Evolutionary conservation across 2,888 invertebrate species (phyloP).

Genomic region (Argyresthia goedartella): DNA sequence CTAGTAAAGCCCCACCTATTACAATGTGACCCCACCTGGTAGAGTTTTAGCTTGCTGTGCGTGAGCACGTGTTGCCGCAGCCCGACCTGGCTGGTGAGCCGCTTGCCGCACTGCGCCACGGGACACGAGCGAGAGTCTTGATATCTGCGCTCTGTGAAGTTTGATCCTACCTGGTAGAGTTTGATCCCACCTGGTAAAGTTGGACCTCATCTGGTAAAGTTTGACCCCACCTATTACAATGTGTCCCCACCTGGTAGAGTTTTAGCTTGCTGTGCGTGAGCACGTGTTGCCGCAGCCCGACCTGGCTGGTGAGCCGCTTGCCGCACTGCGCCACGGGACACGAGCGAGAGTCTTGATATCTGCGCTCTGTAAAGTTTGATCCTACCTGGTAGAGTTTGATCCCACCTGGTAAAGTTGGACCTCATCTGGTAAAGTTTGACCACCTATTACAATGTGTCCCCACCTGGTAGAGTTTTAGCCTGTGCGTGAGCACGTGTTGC

Average conservation of each 20-base stretch:
- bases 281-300: constrained; percentile 54
- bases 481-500: not conserved
- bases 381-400: no score
- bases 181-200: no score
- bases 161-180: no score
- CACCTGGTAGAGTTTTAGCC: no score
- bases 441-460: no score
- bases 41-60: no score
- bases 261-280: constrained; percentile 58
- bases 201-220: no score
- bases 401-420: no score
- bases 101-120: constrained; percentile 39
- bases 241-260: constrained; percentile 33
- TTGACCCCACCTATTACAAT: no score
- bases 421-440: no score
- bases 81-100: not conserved
- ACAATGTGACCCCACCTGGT: no score
- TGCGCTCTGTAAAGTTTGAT: constrained; percentile 32
- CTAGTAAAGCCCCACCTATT: no score
- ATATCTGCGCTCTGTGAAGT: constrained; percentile 42
- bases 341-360: constrained; percentile 58
- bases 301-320: constrained; percentile 39
- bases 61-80: not conserved
- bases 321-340: constrained; percentile 65
- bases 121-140: constrained; percentile 65